Conservation (phyloP, 1,140 invertebrate species). For the Neuroterus valhalla region DNA sequence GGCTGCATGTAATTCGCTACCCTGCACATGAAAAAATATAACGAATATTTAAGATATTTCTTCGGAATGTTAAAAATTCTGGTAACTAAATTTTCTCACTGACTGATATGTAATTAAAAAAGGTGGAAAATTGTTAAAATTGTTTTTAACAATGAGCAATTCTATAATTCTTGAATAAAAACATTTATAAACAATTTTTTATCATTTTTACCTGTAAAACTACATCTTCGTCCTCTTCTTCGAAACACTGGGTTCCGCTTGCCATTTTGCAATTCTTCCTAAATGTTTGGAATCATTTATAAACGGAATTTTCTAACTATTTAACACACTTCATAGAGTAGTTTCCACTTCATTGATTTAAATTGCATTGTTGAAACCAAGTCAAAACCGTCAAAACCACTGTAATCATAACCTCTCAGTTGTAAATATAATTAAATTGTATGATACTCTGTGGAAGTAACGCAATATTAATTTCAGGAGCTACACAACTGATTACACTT, state of each 20-base stretch:
- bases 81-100: not conserved
- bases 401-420: too few species aligned
- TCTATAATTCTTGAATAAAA: not conserved
- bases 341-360: too few species aligned
- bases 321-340: too few species aligned
- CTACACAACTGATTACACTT: too few species aligned
- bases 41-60: constrained; percentile 27
- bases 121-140: not conserved
- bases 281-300: too few species aligned
- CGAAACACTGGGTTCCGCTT: not conserved
- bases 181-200: not conserved
- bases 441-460: too few species aligned
- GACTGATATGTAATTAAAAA: too few species aligned
- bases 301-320: too few species aligned
- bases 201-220: constrained; percentile 56
- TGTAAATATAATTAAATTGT: too few species aligned
- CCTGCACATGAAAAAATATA: constrained; percentile 52
- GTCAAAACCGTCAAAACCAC: too few species aligned
- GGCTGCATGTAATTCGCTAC: constrained; percentile 62
- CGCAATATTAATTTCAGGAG: too few species aligned
- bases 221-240: constrained; percentile 60
- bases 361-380: too few species aligned
- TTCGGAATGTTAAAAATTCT: constrained; percentile 21
- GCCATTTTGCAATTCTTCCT: not conserved
- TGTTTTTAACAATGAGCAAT: constrained; percentile 21